phyloP scores from a whole-genome alignment of 2,113 vertebrate genomes.

The Dipodomys spectabilis region DNA sequence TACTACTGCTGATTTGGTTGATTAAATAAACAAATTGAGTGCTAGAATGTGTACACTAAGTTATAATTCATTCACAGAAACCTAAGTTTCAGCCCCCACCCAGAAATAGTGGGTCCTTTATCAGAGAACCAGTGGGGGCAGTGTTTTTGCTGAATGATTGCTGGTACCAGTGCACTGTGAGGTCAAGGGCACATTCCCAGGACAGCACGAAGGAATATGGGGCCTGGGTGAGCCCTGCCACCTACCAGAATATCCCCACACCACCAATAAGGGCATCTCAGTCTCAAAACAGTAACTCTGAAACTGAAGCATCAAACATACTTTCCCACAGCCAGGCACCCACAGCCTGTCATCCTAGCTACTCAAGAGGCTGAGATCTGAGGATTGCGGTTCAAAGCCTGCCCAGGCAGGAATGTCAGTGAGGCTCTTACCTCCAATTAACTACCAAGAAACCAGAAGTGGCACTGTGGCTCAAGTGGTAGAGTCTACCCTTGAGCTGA shows the following conservation, averaged over 20 bases:
- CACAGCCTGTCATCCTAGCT: no score
- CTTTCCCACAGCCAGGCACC: no score
- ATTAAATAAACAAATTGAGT: no score
- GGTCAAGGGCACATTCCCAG: not conserved
- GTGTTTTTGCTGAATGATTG: fast-evolving
- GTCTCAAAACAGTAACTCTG: not conserved
- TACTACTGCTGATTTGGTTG: not conserved
- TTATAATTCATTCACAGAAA: not conserved
- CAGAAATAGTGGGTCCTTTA: not conserved
- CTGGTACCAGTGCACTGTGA: not conserved
- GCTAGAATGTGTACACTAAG: fast-evolving
- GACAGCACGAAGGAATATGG: no score
- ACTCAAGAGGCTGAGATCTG: no score
- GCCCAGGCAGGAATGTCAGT: no score
- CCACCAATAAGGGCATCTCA: not conserved
- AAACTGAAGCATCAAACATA: not conserved
- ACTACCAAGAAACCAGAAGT: no score
- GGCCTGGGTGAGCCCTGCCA: fast-evolving
- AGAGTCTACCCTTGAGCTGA: no score
- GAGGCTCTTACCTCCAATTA: no score
- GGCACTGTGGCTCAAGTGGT: no score
- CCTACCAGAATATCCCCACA: no score
- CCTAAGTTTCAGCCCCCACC: not conserved
- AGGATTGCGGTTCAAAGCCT: no score
- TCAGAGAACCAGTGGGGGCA: not conserved